Percentiles rank a stretch among this genome's conserved stretches.
Evolutionary conservation across 2,113 vertebrate genomes (phyloP).

Genomic region (Plecotus auritus): DNA sequence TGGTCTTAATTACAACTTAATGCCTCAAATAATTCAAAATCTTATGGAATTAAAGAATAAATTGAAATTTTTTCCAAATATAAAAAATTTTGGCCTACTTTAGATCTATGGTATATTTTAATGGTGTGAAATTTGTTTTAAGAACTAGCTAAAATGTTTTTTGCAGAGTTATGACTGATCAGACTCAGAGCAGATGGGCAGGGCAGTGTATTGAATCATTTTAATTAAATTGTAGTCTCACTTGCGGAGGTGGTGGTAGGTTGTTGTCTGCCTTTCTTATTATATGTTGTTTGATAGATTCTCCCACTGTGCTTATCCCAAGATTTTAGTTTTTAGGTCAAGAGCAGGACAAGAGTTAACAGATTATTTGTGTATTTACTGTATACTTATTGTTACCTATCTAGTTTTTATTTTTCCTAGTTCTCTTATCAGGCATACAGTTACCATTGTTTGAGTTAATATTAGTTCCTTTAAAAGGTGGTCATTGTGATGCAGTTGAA

Average conservation of each 20-base stretch:
- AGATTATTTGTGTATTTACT: background rate
- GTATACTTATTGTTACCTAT: background rate
- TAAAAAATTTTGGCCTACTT: slow-evolving; percentile 70
- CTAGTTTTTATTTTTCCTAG: slow-evolving; percentile 7
- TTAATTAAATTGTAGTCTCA: slow-evolving; percentile 73
- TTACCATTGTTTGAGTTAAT: slow-evolving; percentile 15
- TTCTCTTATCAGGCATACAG: background rate
- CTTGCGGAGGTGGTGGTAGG: slow-evolving; percentile 88
- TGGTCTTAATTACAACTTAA: slow-evolving; percentile 21
- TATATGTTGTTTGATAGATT: slow-evolving; percentile 51
- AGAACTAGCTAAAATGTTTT: slow-evolving; percentile 82
- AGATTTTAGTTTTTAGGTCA: slow-evolving; percentile 21
- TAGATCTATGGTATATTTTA: slow-evolving; percentile 71
- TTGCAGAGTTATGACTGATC: slow-evolving; percentile 86
- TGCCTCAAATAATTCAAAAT: slow-evolving; percentile 39
- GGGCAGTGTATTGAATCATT: slow-evolving; percentile 84
- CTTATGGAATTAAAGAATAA: slow-evolving; percentile 38
- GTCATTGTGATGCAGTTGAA: slow-evolving; percentile 17
- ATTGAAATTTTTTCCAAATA: slow-evolving; percentile 50
- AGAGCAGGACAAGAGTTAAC: background rate
- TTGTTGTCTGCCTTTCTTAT: slow-evolving; percentile 81
- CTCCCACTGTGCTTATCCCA: background rate
- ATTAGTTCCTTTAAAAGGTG: slow-evolving; percentile 16
- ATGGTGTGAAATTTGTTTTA: slow-evolving; percentile 72
- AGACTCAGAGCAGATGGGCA: slow-evolving; percentile 93